These are phyloP conservation scores for Burhinus bistriatus DNA, from an alignment of 2,113 vertebrate species.

Conservation along the genomic window DNA sequence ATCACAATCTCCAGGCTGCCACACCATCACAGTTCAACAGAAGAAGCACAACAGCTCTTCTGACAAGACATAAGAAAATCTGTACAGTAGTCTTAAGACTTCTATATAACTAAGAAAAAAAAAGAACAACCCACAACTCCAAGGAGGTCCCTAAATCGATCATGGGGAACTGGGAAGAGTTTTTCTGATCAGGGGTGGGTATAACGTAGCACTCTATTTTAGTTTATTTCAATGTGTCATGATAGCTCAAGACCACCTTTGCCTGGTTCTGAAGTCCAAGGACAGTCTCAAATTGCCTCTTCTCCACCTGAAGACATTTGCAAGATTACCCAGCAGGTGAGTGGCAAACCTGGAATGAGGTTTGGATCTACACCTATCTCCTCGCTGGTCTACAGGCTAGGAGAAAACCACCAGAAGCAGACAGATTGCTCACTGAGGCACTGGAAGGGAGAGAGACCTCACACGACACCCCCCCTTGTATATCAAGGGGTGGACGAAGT, in stretches of 20 bases:
- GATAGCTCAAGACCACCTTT: not conserved
- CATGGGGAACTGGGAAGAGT: not conserved
- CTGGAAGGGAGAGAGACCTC: too few relatives aligned
- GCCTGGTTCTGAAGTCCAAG: not conserved
- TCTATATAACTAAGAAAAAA: not conserved
- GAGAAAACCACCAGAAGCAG: too few relatives aligned
- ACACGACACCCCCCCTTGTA: too few relatives aligned
- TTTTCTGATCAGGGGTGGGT: not conserved
- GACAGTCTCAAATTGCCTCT: not conserved
- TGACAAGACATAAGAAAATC: not conserved
- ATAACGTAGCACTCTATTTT: not conserved
- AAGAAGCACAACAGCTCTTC: not conserved
- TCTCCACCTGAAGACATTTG: not conserved
- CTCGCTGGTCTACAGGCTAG: too few relatives aligned
- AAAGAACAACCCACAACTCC: not conserved
- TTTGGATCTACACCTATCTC: too few relatives aligned
- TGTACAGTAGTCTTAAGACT: not conserved
- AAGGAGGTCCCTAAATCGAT: not conserved
- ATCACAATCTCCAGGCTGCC: not conserved
- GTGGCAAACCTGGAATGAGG: too few relatives aligned
- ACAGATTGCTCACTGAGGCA: too few relatives aligned
- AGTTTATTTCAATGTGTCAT: not conserved
- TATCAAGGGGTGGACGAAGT: not conserved
- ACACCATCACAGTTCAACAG: accelerated
- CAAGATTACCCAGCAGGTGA: too few relatives aligned